Evolutionary conservation across 2,113 vertebrate species (phyloP).

Genomic region (Megalops atlanticus): DNA sequence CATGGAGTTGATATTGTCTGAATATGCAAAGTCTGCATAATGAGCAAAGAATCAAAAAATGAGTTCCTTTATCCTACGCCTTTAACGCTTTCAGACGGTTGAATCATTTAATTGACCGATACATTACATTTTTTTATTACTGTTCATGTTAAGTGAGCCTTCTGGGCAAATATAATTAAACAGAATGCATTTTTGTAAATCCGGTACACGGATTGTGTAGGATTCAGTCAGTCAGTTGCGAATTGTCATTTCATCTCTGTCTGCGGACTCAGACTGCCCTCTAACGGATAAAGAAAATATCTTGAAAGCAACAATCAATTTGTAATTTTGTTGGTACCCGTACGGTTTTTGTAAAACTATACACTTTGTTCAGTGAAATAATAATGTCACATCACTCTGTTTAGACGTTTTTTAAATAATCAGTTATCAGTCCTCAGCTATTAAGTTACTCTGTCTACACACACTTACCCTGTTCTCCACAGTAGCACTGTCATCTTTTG

Average conservation of each 20-base stretch:
- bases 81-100: neutral
- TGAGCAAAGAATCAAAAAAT: neutral
- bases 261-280: neutral
- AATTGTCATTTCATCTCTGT: neutral
- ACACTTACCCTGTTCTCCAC: neutral
- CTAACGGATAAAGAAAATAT: neutral
- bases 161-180: too few species aligned
- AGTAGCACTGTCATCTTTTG: neutral
- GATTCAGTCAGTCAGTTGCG: too few species aligned
- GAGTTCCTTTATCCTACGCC: neutral
- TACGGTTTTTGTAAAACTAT: neutral
- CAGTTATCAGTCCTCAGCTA: neutral
- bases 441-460: neutral
- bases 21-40: neutral
- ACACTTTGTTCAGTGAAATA: neutral
- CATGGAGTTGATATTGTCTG: neutral
- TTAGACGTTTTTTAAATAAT: neutral
- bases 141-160: too few species aligned
- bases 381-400: neutral
- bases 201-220: too few species aligned
- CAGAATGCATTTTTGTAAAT: too few species aligned
- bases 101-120: neutral
- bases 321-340: neutral
- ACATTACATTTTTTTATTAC: too few species aligned
- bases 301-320: neutral